Percentiles rank a stretch among this genome's conserved stretches.
Conservation (phyloP, 2,113 vertebrate genomes). For the Actenoides hombroni region DNA sequence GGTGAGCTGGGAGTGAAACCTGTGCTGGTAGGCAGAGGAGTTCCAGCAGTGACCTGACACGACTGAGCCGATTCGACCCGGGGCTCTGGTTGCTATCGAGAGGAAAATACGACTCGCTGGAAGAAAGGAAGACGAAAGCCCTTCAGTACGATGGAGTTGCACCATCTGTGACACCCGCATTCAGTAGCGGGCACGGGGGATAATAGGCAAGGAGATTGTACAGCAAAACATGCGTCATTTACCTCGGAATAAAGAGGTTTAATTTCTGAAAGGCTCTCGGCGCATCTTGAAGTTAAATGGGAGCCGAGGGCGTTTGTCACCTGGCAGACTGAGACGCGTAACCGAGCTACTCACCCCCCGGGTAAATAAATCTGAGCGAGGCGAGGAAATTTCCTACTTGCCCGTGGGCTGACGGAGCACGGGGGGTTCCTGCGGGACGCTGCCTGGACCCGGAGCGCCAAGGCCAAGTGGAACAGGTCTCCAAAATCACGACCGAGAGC, state of each 20-base stretch:
- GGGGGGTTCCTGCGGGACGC: background rate
- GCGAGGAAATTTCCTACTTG: background rate
- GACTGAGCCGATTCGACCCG: background rate
- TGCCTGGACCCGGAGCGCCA: background rate
- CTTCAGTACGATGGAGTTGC: constrained; percentile 1
- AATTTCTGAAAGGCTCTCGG: constrained; percentile 40
- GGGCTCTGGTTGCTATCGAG: constrained; percentile 35
- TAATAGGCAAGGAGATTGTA: constrained; percentile 11
- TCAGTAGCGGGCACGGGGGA: background rate
- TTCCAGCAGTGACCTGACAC: constrained; percentile 7
- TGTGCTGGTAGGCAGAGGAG: constrained; percentile 22
- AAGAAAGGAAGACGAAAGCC: constrained; percentile 2
- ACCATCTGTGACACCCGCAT: constrained; percentile 45
- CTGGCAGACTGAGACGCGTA: background rate
- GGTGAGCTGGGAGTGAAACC: background rate
- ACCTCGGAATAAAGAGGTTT: constrained; percentile 54
- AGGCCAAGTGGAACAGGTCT: fast-evolving
- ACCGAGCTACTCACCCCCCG: background rate
- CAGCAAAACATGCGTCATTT: constrained; percentile 36
- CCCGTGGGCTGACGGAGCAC: fast-evolving
- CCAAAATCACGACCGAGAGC: background rate
- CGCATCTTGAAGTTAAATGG: constrained; percentile 12
- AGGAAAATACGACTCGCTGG: constrained; percentile 22
- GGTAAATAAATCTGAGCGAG: background rate
- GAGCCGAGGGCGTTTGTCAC: constrained; percentile 48